These are phyloP conservation scores for Pseudeuparius sepicola DNA, from an alignment of 2,888 invertebrate genomes.

Conservation along the genomic window DNA sequence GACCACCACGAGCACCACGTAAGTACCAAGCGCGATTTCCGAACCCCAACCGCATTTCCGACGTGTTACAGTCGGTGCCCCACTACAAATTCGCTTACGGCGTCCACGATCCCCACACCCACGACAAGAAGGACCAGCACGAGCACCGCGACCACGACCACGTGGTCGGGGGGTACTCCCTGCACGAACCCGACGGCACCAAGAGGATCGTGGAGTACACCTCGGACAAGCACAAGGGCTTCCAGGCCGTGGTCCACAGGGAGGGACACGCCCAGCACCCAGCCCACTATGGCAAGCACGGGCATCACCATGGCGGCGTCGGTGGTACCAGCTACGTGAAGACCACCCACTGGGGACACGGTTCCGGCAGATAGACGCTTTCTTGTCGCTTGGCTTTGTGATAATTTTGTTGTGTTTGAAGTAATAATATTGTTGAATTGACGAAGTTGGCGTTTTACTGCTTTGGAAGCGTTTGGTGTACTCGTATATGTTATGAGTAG, in stretches of 20 bases:
- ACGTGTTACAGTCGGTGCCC: constrained; percentile 12
- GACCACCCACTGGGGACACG: constrained; percentile 26
- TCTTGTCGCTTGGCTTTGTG: too few species aligned
- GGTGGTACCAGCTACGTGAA: constrained; percentile 28
- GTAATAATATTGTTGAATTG: too few species aligned
- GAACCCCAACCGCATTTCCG: too few species aligned
- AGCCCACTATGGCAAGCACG: too few species aligned
- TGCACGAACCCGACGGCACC: constrained; percentile 38
- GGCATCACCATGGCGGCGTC: constrained; percentile 20
- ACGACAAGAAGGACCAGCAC: constrained; percentile 35
- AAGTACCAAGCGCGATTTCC: too few species aligned
- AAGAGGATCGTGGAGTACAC: constrained; percentile 36
- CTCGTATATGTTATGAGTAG: too few species aligned
- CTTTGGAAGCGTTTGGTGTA: too few species aligned
- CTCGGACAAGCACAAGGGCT: constrained; percentile 24
- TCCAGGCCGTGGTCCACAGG: constrained; percentile 24
- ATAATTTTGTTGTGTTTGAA: too few species aligned
- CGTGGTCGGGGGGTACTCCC: constrained; percentile 34
- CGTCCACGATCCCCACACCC: constrained; percentile 36
- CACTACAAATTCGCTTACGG: constrained; percentile 36
- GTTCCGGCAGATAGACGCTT: constrained; percentile 18
- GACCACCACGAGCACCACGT: too few species aligned
- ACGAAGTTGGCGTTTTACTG: too few species aligned
- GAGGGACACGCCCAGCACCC: constrained; percentile 19
- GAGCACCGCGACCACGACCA: constrained; percentile 35